These are phyloP conservation scores for Lissocephala sabroskyi DNA, from an alignment of 2,888 invertebrate species.

Conservation along the genomic window DNA sequence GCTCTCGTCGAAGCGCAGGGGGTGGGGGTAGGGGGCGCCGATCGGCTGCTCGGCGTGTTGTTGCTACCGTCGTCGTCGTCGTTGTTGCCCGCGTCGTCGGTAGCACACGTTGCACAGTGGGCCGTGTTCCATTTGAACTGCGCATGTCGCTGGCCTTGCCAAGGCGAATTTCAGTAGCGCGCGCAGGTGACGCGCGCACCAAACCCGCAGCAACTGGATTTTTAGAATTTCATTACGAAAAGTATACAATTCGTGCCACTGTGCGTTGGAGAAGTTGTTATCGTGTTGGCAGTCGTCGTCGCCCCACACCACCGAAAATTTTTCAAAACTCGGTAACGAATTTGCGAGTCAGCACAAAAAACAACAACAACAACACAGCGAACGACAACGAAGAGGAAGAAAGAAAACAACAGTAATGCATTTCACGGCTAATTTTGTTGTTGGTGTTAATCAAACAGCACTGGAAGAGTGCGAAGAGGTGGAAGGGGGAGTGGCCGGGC, in stretches of 20 bases:
- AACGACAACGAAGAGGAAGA: neutral
- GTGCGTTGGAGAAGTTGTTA: conserved; percentile 60
- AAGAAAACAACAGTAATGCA: conserved; percentile 56
- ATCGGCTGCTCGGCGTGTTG: too few species aligned
- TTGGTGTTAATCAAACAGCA: conserved; percentile 42
- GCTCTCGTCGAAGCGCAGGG: conserved; percentile 27
- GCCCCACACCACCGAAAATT: conserved; percentile 25
- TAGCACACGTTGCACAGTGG: conserved; percentile 65
- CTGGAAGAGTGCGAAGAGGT: too few species aligned
- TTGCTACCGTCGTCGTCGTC: conserved; percentile 40
- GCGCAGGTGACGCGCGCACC: too few species aligned
- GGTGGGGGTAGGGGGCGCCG: too few species aligned
- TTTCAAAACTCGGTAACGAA: conserved; percentile 49
- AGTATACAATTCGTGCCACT: conserved; percentile 32
- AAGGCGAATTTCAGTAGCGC: conserved; percentile 32
- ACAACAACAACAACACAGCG: conserved; percentile 22
- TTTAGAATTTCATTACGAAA: neutral
- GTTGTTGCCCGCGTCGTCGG: too few species aligned
- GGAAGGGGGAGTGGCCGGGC: too few species aligned
- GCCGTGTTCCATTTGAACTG: conserved; percentile 24
- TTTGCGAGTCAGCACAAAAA: conserved; percentile 55
- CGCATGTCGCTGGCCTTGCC: conserved; percentile 52
- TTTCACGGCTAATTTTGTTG: conserved; percentile 53
- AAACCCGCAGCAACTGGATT: neutral
- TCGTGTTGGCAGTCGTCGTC: conserved; percentile 33